Evolutionary conservation across 2,797 vertebrate species (phyloP).

Genomic region (Cuculus canorus): DNA sequence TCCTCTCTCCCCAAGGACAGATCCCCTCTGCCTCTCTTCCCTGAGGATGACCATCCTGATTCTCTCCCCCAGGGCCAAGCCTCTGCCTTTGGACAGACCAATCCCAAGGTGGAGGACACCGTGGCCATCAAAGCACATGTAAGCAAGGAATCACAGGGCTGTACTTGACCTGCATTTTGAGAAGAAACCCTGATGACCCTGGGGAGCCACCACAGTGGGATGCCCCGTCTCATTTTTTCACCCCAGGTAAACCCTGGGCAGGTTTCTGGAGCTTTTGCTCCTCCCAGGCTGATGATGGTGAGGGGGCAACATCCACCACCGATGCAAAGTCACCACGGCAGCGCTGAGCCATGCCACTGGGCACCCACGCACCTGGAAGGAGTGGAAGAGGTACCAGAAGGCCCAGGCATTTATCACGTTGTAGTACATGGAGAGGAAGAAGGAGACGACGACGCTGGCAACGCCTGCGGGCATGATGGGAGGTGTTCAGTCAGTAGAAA

Average conservation of each 20-base stretch:
- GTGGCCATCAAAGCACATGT: not conserved
- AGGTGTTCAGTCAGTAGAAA: not conserved
- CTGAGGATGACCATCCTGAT: too few species aligned
- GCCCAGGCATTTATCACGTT: conserved; percentile 94
- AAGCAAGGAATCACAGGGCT: not conserved
- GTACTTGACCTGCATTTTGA: not conserved
- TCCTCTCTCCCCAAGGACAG: too few species aligned
- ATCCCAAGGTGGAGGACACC: not conserved
- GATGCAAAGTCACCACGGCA: rapidly evolving
- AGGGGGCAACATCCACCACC: not conserved
- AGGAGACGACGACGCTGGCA: conserved; percentile 87
- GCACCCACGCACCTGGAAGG: conserved; percentile 87
- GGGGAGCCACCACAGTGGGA: not conserved
- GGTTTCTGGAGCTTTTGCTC: not conserved
- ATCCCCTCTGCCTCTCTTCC: not conserved
- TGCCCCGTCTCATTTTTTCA: not conserved
- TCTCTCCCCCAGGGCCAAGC: not conserved
- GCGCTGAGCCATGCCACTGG: rapidly evolving
- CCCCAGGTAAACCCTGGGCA: not conserved
- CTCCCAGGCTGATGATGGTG: rapidly evolving
- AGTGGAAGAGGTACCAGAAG: conserved; percentile 97
- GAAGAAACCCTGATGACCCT: rapidly evolving
- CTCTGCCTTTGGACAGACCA: not conserved
- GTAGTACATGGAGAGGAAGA: conserved; percentile 93
- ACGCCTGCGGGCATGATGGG: conserved; percentile 74